Evolutionary conservation across 2,888 invertebrate species (phyloP).

Genomic region (Lamellibrachia columna): DNA sequence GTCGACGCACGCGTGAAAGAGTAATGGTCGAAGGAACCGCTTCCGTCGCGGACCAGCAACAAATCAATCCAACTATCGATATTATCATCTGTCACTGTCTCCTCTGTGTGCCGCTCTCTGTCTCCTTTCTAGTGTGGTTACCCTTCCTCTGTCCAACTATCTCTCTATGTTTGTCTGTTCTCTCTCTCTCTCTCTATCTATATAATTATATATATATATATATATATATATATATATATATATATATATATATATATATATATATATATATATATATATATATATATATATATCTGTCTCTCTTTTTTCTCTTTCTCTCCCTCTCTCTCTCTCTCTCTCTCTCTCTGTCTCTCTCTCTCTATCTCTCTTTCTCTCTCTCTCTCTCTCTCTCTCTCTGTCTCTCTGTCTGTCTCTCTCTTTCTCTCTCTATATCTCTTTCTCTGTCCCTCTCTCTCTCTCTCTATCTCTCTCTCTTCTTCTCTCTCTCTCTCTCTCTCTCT

Average conservation of each 20-base stretch:
- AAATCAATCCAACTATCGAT: not conserved
- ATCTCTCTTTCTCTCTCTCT: not conserved
- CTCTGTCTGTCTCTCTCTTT: not conserved
- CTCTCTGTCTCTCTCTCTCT: not conserved
- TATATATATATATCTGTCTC: not conserved
- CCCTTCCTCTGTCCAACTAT: not conserved
- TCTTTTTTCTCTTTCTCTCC: not conserved
- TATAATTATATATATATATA: not conserved
- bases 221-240: not conserved
- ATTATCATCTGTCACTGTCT: not conserved
- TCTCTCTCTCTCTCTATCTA: not conserved
- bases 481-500: no score
- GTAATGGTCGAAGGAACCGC: not conserved
- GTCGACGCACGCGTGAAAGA: slow-evolving; percentile 16
- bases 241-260: not conserved
- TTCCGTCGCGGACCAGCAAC: not conserved
- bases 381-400: not conserved
- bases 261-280: not conserved
- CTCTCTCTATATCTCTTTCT: not conserved
- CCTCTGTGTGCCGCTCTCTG: not conserved
- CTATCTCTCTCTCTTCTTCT: no score
- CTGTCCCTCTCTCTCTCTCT: no score
- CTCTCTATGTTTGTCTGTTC: not conserved
- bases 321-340: not conserved
- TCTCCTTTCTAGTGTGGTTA: not conserved